Base-by-base conservation (phyloP, 2,797 vertebrate genomes). In the Bradypus variegatus region DNA sequence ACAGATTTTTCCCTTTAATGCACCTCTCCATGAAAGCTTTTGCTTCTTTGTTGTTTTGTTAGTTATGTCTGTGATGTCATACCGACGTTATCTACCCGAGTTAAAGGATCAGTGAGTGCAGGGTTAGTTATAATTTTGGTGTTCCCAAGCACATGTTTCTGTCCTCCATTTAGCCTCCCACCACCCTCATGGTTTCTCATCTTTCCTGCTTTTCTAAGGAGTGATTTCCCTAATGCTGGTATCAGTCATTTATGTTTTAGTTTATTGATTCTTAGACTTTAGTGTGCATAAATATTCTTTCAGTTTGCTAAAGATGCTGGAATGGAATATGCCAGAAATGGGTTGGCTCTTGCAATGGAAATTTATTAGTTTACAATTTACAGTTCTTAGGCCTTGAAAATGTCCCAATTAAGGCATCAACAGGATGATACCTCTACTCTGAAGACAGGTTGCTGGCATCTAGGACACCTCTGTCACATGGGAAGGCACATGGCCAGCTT, bases 171-270 rank as follows among this genome's bases (percentile, higher is more conserved):
- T 11, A 60, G 38, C 80, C 50, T 93, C 41, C 27, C 4, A 58
- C 58, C 41, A 55, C 9, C 31, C 31, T 81, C 9, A 41, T 8
- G 13, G 25, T 33, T 65, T 64, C 86, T 65, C 33, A 58, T 64
- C 65, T 84, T 87, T 72, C 21, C 11, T 80, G 29, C 10, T 83
- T 87, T 72, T 87, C 58, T 73, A 77, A 85, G 36, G 41, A 85
- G 8, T 50, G 36, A 36, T 38, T 69, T 33, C 90, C n/a, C 48
- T 69, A 41, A 81, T 88, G 67, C 6, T 23, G 31, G 11, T 69
- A 75, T 93, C n/a, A 92, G 65, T 93, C 89, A 79, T 33, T 85
- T 91, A 18, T 64, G 5, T 77, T 91, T 94, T 85, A 78, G 41
- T 76, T 93, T 73, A 21, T 18, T 76, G 41, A 23, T 76, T 85